A percentile compares a stretch with the other conserved stretches of the same genome.
These are phyloP conservation scores for Chaenocephalus aceratus DNA, from an alignment of 2,113 vertebrate genomes.

Conservation along the genomic window DNA sequence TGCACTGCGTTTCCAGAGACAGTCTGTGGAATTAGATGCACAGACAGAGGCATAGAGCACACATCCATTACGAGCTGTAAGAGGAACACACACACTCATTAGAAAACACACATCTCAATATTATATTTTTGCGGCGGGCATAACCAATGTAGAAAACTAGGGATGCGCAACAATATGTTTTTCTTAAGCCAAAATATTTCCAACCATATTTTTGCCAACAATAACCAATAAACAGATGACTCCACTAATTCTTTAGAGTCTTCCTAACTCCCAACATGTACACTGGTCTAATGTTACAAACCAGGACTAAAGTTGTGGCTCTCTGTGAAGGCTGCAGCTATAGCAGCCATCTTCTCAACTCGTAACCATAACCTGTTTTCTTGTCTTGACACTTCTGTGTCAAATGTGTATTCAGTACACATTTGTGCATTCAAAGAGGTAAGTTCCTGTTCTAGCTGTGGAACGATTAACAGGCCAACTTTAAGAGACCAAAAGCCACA, in stretches of 20 bases:
- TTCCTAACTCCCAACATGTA: background rate
- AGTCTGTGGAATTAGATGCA: conserved; percentile 48
- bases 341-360: background rate
- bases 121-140: background rate
- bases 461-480: background rate
- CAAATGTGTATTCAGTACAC: background rate
- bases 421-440: background rate
- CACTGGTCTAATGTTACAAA: background rate
- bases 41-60: conserved; percentile 44
- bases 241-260: background rate
- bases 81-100: conserved; percentile 24
- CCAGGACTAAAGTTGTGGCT: background rate
- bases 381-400: too few species aligned
- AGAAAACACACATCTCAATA: conserved; percentile 33
- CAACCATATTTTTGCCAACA: conserved; percentile 1
- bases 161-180: conserved; percentile 9
- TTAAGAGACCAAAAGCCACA: background rate
- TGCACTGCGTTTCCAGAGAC: conserved; percentile 47
- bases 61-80: conserved; percentile 34
- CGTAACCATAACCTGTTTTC: too few species aligned
- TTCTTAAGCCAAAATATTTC: conserved; percentile 16
- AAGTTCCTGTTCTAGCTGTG: background rate
- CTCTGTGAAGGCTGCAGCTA: background rate
- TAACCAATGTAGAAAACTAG: conserved; percentile 24
- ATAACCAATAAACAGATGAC: conserved; percentile 3